Evolutionary conservation across 2,888 invertebrate species (phyloP).

Genomic region (Pyralis farinalis): DNA sequence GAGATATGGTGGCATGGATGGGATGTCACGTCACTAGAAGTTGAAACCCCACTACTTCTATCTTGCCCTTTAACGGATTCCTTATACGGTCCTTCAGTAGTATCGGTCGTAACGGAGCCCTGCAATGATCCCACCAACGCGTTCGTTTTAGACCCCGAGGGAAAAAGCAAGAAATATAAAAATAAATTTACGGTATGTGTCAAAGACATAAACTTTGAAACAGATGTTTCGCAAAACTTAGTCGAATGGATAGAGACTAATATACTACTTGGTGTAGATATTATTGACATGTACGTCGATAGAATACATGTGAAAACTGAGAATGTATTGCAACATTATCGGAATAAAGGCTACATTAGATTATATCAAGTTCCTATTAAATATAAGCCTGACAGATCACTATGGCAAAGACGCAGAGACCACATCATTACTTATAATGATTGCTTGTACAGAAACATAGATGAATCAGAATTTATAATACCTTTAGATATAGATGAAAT

Average conservation of each 20-base stretch:
- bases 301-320: slow-evolving; percentile 76
- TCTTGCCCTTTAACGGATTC: slow-evolving; percentile 82
- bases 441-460: slow-evolving; percentile 87
- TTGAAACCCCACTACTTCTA: slow-evolving; percentile 81
- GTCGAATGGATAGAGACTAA: slow-evolving; percentile 88
- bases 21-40: slow-evolving; percentile 67
- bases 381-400: slow-evolving; percentile 46
- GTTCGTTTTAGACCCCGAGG: slow-evolving; percentile 45
- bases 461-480: slow-evolving; percentile 82
- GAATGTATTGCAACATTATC: slow-evolving; percentile 80
- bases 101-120: slow-evolving; percentile 74
- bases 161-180: slow-evolving; percentile 27
- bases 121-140: slow-evolving; percentile 71
- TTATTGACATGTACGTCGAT: slow-evolving; percentile 84
- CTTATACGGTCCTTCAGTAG: slow-evolving; percentile 48
- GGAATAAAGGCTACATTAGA: slow-evolving; percentile 64
- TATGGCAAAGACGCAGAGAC: slow-evolving; percentile 85
- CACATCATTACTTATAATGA: slow-evolving; percentile 89
- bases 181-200: slow-evolving; percentile 85
- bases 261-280: slow-evolving; percentile 84
- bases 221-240: slow-evolving; percentile 82
- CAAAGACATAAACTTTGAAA: slow-evolving; percentile 85
- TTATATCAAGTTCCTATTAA: slow-evolving; percentile 78
- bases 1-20: slow-evolving; percentile 84
- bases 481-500: slow-evolving; percentile 89